Percentiles rank a stretch among this genome's conserved stretches.
These are phyloP conservation scores for Notodonta ziczac DNA, from an alignment of 2,888 invertebrate species.

Conservation along the genomic window DNA sequence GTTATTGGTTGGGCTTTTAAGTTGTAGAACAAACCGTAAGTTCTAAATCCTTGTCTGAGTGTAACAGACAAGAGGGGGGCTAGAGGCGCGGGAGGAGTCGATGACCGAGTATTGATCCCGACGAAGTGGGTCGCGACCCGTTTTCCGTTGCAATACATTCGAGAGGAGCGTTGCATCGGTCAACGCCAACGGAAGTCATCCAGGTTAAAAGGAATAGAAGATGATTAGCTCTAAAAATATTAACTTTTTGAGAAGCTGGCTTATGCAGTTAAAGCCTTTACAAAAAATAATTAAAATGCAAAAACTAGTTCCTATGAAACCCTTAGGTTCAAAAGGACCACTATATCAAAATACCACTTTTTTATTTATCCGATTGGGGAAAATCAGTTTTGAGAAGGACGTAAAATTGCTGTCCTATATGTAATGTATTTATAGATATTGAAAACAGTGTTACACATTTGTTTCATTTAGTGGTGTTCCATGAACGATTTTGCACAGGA, in stretches of 20 bases:
- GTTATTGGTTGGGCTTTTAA: not conserved
- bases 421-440: not conserved
- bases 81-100: slow-evolving; percentile 72
- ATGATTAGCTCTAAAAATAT: slow-evolving; percentile 9
- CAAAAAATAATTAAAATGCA: too few relatives aligned
- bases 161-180: slow-evolving; percentile 60
- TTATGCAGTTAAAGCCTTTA: too few relatives aligned
- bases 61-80: slow-evolving; percentile 54
- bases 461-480: slow-evolving; percentile 19
- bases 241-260: not conserved
- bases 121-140: slow-evolving; percentile 80
- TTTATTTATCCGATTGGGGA: too few relatives aligned
- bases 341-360: too few relatives aligned
- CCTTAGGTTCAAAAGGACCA: too few relatives aligned
- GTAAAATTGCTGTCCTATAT: too few relatives aligned
- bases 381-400: not conserved
- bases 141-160: slow-evolving; percentile 76
- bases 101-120: slow-evolving; percentile 83
- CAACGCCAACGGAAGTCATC: slow-evolving; percentile 37
- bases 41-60: slow-evolving; percentile 36
- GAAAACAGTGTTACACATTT: slow-evolving; percentile 17
- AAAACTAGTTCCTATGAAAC: too few relatives aligned
- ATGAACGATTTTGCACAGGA: slow-evolving; percentile 35
- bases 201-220: slow-evolving; percentile 23
- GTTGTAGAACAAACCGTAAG: slow-evolving; percentile 14